Conservation (phyloP, 2,888 invertebrate species). For the Drosophila pseudotakahashii region DNA sequence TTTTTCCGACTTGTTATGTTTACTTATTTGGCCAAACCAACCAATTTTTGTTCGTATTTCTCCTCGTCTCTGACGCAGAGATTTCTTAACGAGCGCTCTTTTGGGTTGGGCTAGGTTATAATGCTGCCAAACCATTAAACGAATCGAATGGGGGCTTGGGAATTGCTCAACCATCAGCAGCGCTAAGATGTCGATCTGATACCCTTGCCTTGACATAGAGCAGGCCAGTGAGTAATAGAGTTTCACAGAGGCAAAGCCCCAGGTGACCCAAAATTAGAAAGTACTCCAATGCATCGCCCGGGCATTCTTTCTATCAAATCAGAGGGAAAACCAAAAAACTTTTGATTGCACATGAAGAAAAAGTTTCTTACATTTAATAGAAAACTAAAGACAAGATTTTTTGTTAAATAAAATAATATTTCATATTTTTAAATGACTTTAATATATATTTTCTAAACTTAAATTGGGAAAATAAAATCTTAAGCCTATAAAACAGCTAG, state of each 20-base stretch:
- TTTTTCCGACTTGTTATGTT: slow-evolving; percentile 33
- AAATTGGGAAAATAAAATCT: too few species aligned
- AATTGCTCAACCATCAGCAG: slow-evolving; percentile 50
- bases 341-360: neutral
- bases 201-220: slow-evolving; percentile 63
- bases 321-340: neutral
- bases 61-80: slow-evolving; percentile 20
- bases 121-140: slow-evolving; percentile 41
- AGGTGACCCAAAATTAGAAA: slow-evolving; percentile 48
- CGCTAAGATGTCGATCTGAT: slow-evolving; percentile 35
- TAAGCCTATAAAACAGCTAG: too few species aligned
- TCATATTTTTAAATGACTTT: too few species aligned
- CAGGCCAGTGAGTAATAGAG: slow-evolving; percentile 64
- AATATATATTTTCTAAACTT: too few species aligned
- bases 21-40: slow-evolving; percentile 28
- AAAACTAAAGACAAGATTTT: too few species aligned
- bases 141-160: slow-evolving; percentile 52
- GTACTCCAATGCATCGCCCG: slow-evolving; percentile 9
- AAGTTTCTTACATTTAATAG: too few species aligned
- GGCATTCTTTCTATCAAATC: slow-evolving; percentile 15
- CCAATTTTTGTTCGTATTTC: slow-evolving; percentile 32
- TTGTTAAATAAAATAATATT: too few species aligned
- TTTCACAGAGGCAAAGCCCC: slow-evolving; percentile 39
- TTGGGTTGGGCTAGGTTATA: slow-evolving; percentile 75
- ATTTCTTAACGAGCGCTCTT: slow-evolving; percentile 40